Evolutionary conservation across 30 jellyfish, hydroid and myxozoan genomes (phyloP), one percentile per base, ranked within the genome.

Genomic region (Cassiopea xamachana): DNA sequence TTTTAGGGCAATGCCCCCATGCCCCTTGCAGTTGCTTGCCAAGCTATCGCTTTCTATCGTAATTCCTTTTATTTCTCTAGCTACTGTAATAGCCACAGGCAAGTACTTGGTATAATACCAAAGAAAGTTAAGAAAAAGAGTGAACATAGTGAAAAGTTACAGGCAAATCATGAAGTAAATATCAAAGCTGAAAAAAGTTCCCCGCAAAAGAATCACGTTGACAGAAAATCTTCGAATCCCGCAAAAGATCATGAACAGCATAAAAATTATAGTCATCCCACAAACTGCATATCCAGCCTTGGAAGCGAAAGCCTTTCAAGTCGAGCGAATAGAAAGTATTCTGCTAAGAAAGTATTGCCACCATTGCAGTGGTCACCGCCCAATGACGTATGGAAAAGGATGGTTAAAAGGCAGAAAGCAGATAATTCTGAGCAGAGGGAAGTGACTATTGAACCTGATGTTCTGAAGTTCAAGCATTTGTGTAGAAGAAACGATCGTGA

Each of bases 11-110:
- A 27, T 27, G 39, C 39, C 39, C 39, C 39, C 39, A 27, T 27
- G 39, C 39, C 39, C 39, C 39, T 27, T 27, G 39, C 39, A 27
- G 39, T 27, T 27, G 39, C 39, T 27, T 27, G 39, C 39, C 39
- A 27, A 27, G 39, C 39, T 27, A 27, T 27, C 39, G 39, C 39
- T 27, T 27, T 27, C 39, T 27, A 27, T 27, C 39, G 39, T 27
- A 27, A 27, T 27, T 47, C 2, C 43, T 16, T 44, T 18, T 15
- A 77, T 16, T 71, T 43, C 2, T 73, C 1, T 61, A 94, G 98
- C 70, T 94, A 94, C 69, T 94, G 98, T 86, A 94, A 83, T 87
- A 94, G 94, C 73, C 98, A 94, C 71, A 80, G 90, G 94, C 98
- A 90, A 75, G 97, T 94, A 46, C 94, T 94, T 59, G 98, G 98